Evolutionary conservation across 2,797 vertebrate genomes (phyloP).

Genomic region (Chelidonichthys spinosus): DNA sequence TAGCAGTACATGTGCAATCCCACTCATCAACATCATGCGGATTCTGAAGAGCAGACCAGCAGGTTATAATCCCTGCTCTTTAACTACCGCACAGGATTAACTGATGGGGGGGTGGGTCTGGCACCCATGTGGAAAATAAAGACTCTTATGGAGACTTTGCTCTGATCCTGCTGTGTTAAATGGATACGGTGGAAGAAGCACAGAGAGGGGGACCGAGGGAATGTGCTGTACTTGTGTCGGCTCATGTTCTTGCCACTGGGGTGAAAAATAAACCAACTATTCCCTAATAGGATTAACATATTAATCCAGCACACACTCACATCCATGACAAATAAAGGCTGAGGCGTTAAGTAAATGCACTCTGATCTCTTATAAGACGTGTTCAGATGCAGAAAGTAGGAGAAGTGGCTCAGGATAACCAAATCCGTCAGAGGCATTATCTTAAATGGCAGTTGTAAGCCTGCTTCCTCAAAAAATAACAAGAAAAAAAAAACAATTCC

Average conservation of each 20-base stretch:
- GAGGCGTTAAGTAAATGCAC: conserved; percentile 18
- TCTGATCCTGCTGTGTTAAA: conserved; percentile 70
- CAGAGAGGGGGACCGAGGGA: conserved; percentile 25
- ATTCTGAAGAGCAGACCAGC: conserved; percentile 37
- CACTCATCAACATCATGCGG: conserved; percentile 43
- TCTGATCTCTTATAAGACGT: conserved; percentile 1
- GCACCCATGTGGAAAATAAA: conserved; percentile 66
- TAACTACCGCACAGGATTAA: conserved; percentile 68
- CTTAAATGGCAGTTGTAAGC: conserved; percentile 35
- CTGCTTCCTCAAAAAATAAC: conserved; percentile 29
- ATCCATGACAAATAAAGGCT: conserved; percentile 11
- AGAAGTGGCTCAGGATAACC: conserved; percentile 10
- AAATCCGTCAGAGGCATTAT: conserved; percentile 10
- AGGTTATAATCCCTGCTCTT: conserved; percentile 68
- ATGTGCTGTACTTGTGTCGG: conserved; percentile 39
- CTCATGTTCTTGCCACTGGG: conserved; percentile 42
- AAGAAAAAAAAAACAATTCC: background rate
- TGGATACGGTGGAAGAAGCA: conserved; percentile 43
- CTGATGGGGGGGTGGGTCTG: background rate
- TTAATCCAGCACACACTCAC: conserved; percentile 43
- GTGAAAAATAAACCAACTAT: conserved; percentile 58
- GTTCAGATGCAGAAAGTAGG: background rate
- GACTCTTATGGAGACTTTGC: conserved; percentile 64
- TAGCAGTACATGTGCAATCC: too few relatives aligned
- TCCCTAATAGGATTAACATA: conserved; percentile 62